phyloP scores from a whole-genome alignment of 2,113 vertebrate species.

The Dolichallabes microphthalmus region DNA sequence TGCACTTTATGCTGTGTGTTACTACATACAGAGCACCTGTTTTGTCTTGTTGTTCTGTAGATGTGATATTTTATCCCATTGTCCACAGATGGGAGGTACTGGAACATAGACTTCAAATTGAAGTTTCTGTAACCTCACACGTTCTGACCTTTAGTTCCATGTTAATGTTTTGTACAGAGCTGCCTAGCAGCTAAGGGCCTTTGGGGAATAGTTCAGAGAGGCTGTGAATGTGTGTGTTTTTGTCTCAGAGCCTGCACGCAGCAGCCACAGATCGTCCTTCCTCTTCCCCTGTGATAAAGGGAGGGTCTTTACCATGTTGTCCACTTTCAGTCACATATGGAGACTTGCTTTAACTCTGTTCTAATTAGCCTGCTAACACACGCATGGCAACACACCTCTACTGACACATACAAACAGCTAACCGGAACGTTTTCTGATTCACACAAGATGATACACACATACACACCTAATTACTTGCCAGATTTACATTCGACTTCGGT shows the following conservation, averaged over 20 bases:
- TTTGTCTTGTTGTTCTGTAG: slow-evolving; percentile 1
- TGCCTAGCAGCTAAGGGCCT: slow-evolving; percentile 26
- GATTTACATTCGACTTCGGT: background rate
- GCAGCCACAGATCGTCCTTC: slow-evolving; percentile 2
- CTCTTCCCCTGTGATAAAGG: slow-evolving; percentile 23
- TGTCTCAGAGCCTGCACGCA: background rate
- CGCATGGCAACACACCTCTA: background rate
- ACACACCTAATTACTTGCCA: background rate
- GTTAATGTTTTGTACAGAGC: slow-evolving; percentile 12
- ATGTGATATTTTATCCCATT: background rate
- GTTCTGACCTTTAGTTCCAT: background rate
- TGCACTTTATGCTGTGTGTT: background rate
- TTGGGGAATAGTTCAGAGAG: background rate
- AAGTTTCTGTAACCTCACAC: slow-evolving; percentile 9
- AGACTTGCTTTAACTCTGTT: slow-evolving; percentile 20
- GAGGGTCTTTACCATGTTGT: slow-evolving; percentile 44
- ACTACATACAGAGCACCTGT: background rate
- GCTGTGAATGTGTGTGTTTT: background rate
- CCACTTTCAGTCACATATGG: background rate
- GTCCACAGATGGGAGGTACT: background rate
- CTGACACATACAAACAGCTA: background rate
- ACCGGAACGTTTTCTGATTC: slow-evolving; percentile 14
- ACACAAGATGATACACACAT: slow-evolving; percentile 18
- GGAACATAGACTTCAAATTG: background rate
- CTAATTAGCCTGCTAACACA: slow-evolving; percentile 3